Evolutionary conservation across 1,140 invertebrate species (phyloP).

Genomic region (Probaryconus sp.): DNA sequence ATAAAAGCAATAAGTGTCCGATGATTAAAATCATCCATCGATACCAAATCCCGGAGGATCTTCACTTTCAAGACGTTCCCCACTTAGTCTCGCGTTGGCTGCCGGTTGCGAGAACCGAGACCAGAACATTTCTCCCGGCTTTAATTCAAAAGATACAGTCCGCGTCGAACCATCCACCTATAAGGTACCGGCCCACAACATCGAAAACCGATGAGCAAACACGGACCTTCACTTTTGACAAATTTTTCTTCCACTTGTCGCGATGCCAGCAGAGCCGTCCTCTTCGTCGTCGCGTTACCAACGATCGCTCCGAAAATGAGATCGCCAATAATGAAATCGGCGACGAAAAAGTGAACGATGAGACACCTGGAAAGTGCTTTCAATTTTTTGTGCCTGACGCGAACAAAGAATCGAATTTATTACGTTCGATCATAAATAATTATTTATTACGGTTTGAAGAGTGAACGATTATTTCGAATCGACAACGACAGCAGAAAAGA

Average conservation of each 20-base stretch:
- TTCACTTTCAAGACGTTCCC: conserved; percentile 31
- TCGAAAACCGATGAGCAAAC: neutral
- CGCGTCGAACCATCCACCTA: conserved; percentile 59
- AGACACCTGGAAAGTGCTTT: conserved; percentile 1
- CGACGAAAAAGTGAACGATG: conserved; percentile 7
- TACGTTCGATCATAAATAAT: neutral
- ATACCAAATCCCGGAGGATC: conserved; percentile 25
- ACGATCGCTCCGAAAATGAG: neutral
- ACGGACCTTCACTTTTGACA: too few relatives aligned
- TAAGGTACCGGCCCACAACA: conserved; percentile 32
- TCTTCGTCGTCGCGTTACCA: too few relatives aligned
- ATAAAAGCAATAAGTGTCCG: neutral
- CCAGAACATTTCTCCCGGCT: conserved; percentile 69
- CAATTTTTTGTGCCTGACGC: conserved; percentile 2
- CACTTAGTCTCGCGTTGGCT: conserved; percentile 2
- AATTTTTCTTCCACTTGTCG: too few relatives aligned
- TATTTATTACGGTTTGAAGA: neutral
- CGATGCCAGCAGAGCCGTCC: too few relatives aligned
- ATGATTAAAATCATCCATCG: neutral
- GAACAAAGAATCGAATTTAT: conserved; percentile 7
- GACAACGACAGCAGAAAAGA: too few relatives aligned
- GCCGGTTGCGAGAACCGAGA: conserved; percentile 13
- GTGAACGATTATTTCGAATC: neutral
- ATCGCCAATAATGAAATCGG: neutral
- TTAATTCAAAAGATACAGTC: conserved; percentile 63